Base-by-base conservation (phyloP, 2,797 vertebrate species). In the Enteromius unitaeniatus region DNA sequence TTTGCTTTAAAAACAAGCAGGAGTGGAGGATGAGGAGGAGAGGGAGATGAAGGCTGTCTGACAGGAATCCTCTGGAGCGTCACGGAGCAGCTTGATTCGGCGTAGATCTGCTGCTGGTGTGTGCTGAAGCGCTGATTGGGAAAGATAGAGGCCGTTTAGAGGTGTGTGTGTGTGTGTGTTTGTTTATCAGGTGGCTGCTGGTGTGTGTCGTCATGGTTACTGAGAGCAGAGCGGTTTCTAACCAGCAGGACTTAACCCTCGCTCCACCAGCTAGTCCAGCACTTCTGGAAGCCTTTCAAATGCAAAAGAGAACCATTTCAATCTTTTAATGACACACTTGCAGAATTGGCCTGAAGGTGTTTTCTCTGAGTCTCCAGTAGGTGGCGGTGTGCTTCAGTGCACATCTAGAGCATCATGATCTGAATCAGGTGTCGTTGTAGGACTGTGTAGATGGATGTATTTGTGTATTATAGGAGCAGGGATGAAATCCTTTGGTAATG, bases 1-100 rank as follows among this genome's bases (percentile, higher is more conserved):
- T 80, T 84, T 90, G 87, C 87, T 89, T 94, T 92, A 90, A 94
- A 94, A 93, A 95, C 91, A 93, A 93, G 90, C 86, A 90, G 88
- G 81, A 90, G 84, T 89, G 86, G 83, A 88, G 88, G 85, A 67
- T 37, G 78, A 75, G 45, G 40, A 51, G 34, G 53, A 77, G 68
- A 84, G 26, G 49, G 62, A 77, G 77, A 53, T n/a, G 34, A 78
- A 74, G 65, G 53, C 28, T 42, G 37, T 37, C 19, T 23, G 49
- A 83, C 40, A 79, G 81, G 53, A 78, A 42, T 47, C 23, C 23
- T 78, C 55, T 3, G 68, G 79, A 26, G 65, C 19, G n/a, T 58
- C 73, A 58, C 3, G 40, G 68, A 70, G n/a, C 13, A 3, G 68
- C 68, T 45, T 70, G n/a, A 45, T 47, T 70, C 13, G 1, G 17